Conservation (phyloP, 1,140 invertebrate genomes). For the Neelides sp. region DNA sequence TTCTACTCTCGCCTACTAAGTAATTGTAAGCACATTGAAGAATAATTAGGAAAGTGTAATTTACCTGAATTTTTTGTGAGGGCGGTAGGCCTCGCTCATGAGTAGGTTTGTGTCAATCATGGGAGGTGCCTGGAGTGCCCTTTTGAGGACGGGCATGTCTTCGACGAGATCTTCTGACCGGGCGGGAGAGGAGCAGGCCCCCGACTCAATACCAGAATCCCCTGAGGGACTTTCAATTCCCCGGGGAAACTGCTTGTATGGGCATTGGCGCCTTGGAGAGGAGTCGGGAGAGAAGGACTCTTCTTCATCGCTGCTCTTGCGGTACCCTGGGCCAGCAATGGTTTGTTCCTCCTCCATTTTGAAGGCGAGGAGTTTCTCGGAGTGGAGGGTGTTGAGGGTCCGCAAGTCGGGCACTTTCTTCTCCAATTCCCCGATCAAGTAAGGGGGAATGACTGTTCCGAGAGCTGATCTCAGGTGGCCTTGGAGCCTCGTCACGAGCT, state of each 20-base stretch:
- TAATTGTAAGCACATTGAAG: background rate
- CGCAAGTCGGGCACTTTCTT: slow-evolving; percentile 89
- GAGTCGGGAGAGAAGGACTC: slow-evolving; percentile 11
- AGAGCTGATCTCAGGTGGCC: slow-evolving; percentile 21
- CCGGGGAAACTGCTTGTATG: slow-evolving; percentile 20
- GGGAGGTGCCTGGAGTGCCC: slow-evolving; percentile 79
- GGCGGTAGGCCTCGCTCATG: slow-evolving; percentile 88
- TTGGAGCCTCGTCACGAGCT: slow-evolving; percentile 65
- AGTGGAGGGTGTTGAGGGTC: slow-evolving; percentile 88
- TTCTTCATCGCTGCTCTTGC: slow-evolving; percentile 1
- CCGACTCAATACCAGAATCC: slow-evolving; percentile 85
- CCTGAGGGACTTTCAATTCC: slow-evolving; percentile 46
- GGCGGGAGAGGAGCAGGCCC: slow-evolving; percentile 71
- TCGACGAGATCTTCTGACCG: slow-evolving; percentile 44
- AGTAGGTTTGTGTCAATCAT: slow-evolving; percentile 73
- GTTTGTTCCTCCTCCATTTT: slow-evolving; percentile 64
- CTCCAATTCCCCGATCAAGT: slow-evolving; percentile 71
- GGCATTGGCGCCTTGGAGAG: slow-evolving; percentile 23
- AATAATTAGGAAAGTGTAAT: slow-evolving; percentile 17
- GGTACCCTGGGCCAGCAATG: slow-evolving; percentile 7
- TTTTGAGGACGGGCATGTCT: slow-evolving; percentile 84
- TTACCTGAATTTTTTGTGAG: slow-evolving; percentile 79
- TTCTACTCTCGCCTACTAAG: background rate
- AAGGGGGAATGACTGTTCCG: slow-evolving; percentile 48
- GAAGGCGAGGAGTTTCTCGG: slow-evolving; percentile 86